Conservation (phyloP, 2,888 invertebrate genomes). For the Ectemnius continuus region DNA sequence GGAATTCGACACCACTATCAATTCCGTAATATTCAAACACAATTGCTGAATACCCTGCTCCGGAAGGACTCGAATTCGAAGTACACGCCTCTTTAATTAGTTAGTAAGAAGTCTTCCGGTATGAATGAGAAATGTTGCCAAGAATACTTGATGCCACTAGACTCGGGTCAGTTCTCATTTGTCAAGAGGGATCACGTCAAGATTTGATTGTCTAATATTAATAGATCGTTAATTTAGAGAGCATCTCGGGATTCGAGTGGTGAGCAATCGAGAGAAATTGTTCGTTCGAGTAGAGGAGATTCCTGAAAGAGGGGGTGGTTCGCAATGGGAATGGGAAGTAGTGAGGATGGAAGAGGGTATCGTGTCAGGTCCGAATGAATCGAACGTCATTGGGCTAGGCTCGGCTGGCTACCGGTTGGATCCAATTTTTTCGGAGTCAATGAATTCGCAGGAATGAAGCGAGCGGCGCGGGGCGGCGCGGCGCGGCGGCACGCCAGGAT, state of each 20-base stretch:
- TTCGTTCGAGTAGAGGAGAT: slow-evolving; percentile 39
- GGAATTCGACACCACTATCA: too few species aligned
- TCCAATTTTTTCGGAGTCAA: slow-evolving; percentile 11
- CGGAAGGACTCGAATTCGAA: too few species aligned
- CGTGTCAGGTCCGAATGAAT: neutral
- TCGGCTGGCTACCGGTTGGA: neutral
- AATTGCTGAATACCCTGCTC: too few species aligned
- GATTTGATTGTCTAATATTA: slow-evolving; percentile 32
- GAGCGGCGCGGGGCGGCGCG: too few species aligned
- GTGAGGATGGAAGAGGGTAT: neutral
- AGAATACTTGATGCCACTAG: too few species aligned
- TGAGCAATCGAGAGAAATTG: slow-evolving; percentile 29
- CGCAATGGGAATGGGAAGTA: neutral
- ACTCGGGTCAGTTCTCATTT: too few species aligned
- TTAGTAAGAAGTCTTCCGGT: too few species aligned
- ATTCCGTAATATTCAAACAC: too few species aligned
- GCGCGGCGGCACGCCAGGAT: neutral
- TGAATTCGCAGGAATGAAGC: slow-evolving; percentile 1
- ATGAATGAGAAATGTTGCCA: too few species aligned
- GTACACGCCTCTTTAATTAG: too few species aligned
- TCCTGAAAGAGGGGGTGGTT: neutral
- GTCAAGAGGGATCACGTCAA: neutral
- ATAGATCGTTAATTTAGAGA: slow-evolving; percentile 50
- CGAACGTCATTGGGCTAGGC: neutral
- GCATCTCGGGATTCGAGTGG: slow-evolving; percentile 16